Conservation (phyloP, 2,797 vertebrate genomes). For the Telmatherina bonti region DNA sequence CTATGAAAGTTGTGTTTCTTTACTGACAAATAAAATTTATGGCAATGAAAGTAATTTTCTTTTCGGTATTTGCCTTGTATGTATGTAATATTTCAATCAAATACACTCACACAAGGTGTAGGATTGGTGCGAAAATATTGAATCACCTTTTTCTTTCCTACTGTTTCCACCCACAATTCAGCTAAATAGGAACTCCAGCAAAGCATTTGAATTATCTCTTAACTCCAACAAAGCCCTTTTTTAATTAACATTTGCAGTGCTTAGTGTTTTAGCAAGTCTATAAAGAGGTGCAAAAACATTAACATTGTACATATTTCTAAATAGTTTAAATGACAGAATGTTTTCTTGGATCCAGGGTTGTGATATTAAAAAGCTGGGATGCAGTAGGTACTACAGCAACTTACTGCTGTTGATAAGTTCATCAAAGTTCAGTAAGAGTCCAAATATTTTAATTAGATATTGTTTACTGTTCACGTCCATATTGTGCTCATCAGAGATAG, state of each 20-base stretch:
- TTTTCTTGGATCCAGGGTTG: too few relatives aligned
- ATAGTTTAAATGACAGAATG: too few relatives aligned
- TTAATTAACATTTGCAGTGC: background rate
- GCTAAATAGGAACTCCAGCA: constrained; percentile 1
- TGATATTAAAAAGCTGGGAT: too few relatives aligned
- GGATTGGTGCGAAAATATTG: constrained; percentile 5
- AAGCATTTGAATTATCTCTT: background rate
- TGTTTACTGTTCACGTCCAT: too few relatives aligned
- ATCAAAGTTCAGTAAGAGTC: too few relatives aligned
- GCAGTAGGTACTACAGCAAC: too few relatives aligned
- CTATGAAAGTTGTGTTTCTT: background rate
- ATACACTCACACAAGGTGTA: constrained; percentile 9
- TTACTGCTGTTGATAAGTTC: too few relatives aligned
- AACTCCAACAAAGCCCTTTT: background rate
- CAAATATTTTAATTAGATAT: too few relatives aligned
- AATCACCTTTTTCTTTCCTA: background rate
- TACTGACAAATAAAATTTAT: background rate
- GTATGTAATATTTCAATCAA: constrained; percentile 3
- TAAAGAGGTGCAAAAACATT: too few relatives aligned
- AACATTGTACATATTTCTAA: too few relatives aligned
- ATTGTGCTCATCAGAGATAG: too few relatives aligned
- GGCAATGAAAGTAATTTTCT: background rate
- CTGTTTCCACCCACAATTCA: constrained; percentile 4
- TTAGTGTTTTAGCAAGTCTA: background rate
- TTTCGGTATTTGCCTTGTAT: background rate